Evolutionary conservation across 2,888 invertebrate species (phyloP).

Genomic region (Spodoptera picta): DNA sequence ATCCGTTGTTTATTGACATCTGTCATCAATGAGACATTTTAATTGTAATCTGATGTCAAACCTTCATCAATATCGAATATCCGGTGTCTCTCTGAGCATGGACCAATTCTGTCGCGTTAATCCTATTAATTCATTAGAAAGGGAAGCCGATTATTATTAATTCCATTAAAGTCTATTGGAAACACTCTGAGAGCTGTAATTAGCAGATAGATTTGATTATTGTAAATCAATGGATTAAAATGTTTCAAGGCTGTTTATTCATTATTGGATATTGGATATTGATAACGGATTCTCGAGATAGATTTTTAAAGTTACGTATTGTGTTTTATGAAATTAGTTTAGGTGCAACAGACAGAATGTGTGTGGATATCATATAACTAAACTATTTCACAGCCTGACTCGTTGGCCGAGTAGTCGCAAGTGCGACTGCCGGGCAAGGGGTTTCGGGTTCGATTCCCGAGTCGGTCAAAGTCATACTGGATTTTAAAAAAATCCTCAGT

Average conservation of each 20-base stretch:
- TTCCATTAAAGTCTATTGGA: slow-evolving; percentile 15
- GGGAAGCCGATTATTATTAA: slow-evolving; percentile 30
- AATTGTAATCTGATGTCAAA: slow-evolving; percentile 19
- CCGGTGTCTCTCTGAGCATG: slow-evolving; percentile 1
- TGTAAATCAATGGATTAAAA: slow-evolving; percentile 16
- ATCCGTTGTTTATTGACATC: background rate
- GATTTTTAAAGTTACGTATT: too few species aligned
- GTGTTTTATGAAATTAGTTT: too few species aligned
- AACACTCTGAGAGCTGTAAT: slow-evolving; percentile 26
- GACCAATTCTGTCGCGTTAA: slow-evolving; percentile 15
- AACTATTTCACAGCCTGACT: too few species aligned
- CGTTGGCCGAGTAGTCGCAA: too few species aligned
- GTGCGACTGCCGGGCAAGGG: too few species aligned
- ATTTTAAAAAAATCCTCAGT: too few species aligned
- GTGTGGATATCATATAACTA: too few species aligned
- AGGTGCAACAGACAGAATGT: too few species aligned
- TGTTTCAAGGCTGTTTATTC: background rate
- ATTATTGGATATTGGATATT: background rate
- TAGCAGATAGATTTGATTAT: slow-evolving; percentile 23
- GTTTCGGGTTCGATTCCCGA: too few species aligned
- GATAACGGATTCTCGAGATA: too few species aligned
- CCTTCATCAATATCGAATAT: slow-evolving; percentile 14
- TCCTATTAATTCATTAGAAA: slow-evolving; percentile 25
- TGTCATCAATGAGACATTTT: slow-evolving; percentile 6
- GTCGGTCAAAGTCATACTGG: too few species aligned